Conservation (phyloP, 1,140 invertebrate genomes). For the Drosophila pectinifera region DNA sequence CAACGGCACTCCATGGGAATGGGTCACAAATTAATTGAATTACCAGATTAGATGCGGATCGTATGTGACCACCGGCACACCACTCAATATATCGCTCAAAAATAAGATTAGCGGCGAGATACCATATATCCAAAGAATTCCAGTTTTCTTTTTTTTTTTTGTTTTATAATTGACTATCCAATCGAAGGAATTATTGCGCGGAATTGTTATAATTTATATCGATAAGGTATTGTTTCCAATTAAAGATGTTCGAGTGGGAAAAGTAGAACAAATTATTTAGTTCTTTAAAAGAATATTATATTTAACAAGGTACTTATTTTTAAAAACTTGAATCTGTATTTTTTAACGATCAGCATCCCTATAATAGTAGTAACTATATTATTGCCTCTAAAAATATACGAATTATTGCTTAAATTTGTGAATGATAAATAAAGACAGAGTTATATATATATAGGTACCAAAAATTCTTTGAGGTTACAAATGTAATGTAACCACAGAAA, state of each 20-base stretch:
- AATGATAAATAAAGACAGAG: background rate
- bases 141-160: background rate
- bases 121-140: slow-evolving; percentile 29
- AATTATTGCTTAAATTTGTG: background rate
- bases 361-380: too few species aligned
- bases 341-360: too few species aligned
- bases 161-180: slow-evolving; percentile 11
- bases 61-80: slow-evolving; percentile 44
- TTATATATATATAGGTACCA: background rate
- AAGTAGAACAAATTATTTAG: too few species aligned
- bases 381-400: background rate
- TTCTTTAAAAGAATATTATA: too few species aligned
- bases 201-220: background rate
- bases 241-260: background rate
- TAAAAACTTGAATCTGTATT: too few species aligned
- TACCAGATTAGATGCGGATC: slow-evolving; percentile 48
- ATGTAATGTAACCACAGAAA: slow-evolving; percentile 20
- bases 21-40: slow-evolving; percentile 49
- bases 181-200: background rate
- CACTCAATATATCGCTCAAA: slow-evolving; percentile 19
- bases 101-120: slow-evolving; percentile 12
- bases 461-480: background rate
- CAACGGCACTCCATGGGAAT: slow-evolving; percentile 17
- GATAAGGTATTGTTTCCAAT: background rate
- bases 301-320: background rate